phyloP scores from a whole-genome alignment of 1,140 invertebrate genomes.

The Bombus waltoni region DNA sequence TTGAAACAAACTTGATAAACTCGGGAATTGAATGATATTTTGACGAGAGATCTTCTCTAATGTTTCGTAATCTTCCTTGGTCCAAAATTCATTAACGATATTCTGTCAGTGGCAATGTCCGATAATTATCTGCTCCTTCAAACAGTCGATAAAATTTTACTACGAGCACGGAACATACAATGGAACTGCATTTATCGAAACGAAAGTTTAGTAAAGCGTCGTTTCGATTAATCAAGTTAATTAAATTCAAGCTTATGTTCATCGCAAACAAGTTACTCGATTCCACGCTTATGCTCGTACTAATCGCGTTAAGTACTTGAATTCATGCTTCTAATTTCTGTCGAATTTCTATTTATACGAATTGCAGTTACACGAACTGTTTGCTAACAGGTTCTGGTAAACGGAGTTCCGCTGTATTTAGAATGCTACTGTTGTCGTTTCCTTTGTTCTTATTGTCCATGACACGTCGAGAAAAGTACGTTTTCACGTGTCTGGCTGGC shows the following conservation, averaged over 20 bases:
- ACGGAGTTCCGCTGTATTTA: not conserved
- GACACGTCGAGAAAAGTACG: too few relatives aligned
- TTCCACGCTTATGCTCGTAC: not conserved
- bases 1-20: slow-evolving; percentile 67
- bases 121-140: not conserved
- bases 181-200: not conserved
- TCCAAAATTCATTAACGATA: not conserved
- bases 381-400: not conserved
- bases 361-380: not conserved
- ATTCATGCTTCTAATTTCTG: not conserved
- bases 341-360: not conserved
- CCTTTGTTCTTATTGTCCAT: not conserved
- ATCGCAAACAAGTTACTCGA: too few relatives aligned
- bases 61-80: not conserved
- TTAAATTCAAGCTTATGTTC: not conserved
- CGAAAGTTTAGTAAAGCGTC: not conserved
- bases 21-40: slow-evolving; percentile 1
- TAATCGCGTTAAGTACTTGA: not conserved
- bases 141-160: not conserved
- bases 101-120: not conserved
- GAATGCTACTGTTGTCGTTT: not conserved
- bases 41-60: not conserved
- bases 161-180: not conserved
- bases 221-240: not conserved
- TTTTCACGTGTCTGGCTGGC: not conserved